A percentile compares a stretch with the other conserved stretches of the same genome.
Conservation (phyloP, 1,140 invertebrate species). For the Camponotus pennsylvanicus region DNA sequence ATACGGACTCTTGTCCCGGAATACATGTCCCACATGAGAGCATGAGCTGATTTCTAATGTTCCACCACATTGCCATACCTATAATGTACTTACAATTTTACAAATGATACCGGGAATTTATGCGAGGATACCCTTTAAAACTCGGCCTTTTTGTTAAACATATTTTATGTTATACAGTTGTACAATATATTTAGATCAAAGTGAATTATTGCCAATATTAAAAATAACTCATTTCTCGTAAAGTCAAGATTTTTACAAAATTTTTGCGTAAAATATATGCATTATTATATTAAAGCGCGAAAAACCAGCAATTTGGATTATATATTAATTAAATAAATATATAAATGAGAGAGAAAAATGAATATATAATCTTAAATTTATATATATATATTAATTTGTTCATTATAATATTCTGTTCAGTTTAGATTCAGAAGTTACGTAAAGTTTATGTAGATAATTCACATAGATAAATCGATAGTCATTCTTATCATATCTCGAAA, state of each 20-base stretch:
- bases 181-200: slow-evolving; percentile 10
- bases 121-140: slow-evolving; percentile 21
- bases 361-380: neutral
- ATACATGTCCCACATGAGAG: slow-evolving; percentile 99
- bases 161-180: neutral
- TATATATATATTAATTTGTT: slow-evolving; percentile 7
- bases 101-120: slow-evolving; percentile 61
- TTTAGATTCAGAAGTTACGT: neutral
- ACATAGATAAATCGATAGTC: neutral
- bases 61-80: slow-evolving; percentile 99
- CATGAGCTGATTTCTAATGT: slow-evolving; percentile 98
- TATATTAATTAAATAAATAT: neutral
- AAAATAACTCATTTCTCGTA: neutral
- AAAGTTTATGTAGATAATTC: slow-evolving; percentile 9
- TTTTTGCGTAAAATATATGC: neutral
- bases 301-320: neutral
- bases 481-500: neutral
- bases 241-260: slow-evolving; percentile 7
- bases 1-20: slow-evolving; percentile 99
- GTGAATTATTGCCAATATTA: neutral
- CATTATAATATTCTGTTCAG: neutral
- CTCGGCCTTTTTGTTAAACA: neutral
- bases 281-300: neutral
- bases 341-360: no score
- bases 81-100: slow-evolving; percentile 84